A percentile compares a stretch with the other conserved stretches of the same genome.
phyloP scores from a whole-genome alignment of 2,113 vertebrate genomes.

The Cheilinus undulatus region DNA sequence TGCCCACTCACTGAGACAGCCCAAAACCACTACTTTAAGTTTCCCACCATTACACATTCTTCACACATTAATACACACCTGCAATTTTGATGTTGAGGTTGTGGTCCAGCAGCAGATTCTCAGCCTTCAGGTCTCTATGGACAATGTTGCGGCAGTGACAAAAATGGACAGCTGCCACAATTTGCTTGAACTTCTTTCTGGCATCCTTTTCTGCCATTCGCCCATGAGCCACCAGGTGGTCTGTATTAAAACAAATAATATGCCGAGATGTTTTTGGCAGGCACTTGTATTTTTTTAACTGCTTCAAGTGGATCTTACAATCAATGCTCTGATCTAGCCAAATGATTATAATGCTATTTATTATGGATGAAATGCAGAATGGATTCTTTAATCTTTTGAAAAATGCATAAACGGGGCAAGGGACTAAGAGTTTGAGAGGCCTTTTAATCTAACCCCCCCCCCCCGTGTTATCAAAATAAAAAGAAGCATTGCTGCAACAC shows the following conservation, averaged over 20 bases:
- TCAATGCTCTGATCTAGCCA: not conserved
- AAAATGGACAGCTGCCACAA: constrained; percentile 96
- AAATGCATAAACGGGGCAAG: not conserved
- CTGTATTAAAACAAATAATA: constrained; percentile 71
- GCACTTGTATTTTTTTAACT: not conserved
- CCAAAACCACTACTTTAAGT: constrained; percentile 33
- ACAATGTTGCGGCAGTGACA: constrained; percentile 98
- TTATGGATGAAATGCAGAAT: not conserved
- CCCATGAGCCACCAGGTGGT: constrained; percentile 97
- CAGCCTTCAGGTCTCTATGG: constrained; percentile 97
- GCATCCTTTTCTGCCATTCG: constrained; percentile 99
- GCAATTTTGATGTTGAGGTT: constrained; percentile 81
- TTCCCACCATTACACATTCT: constrained; percentile 15
- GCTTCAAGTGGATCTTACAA: not conserved
- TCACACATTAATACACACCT: constrained; percentile 49
- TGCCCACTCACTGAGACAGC: constrained; percentile 18
- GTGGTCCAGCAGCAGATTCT: constrained; percentile 96
- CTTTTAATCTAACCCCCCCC: too few species aligned
- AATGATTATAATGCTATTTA: not conserved
- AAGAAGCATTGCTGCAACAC: too few species aligned
- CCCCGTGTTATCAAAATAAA: too few species aligned
- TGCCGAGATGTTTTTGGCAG: not conserved
- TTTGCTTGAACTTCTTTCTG: constrained; percentile 97
- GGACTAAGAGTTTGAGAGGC: too few species aligned
- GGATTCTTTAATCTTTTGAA: not conserved